Evolutionary conservation across 2,888 invertebrate species (phyloP), one percentile per base, ranked within the genome.

Genomic region (Tenthredo livida): DNA sequence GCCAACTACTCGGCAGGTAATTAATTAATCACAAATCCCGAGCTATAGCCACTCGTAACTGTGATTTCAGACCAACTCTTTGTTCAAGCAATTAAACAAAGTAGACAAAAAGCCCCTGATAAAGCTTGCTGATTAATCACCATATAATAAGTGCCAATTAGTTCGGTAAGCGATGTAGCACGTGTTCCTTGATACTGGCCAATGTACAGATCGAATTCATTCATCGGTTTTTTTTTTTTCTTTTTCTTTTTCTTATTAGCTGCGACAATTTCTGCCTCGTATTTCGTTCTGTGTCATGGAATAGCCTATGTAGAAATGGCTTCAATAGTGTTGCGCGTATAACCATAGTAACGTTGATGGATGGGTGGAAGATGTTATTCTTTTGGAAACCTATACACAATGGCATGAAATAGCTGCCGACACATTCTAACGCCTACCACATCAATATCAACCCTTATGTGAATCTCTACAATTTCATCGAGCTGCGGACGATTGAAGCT

Each of bases 401-500:
- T 67, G 33, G 67, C 1, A 29, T 17, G 25, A 25, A 67, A 67
- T 67, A 33, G 4, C 43, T n/a, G n/a, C n/a, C 9, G 72, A 21
- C 12, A 37, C 2, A 21, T n/a, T 72, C 21, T 40, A 43, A 25
- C 6, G 67, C 40, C 12, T 15, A 33, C 43, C 5, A 72, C 72
- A 40, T 72, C 21, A n/a, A 72, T 72, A 72, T 40, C 72, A 43
- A 21, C 43, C 72, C 72, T 40, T 40, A 43, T 21, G 72, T 40
- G 72, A 43, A 72, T 72, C 72, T 72, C 72, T 72, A 72, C 37
- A 72, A 72, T 72, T 67, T 67, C 67, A 33, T 67, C 67, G 67
- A 17, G 33, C 17, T 67, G 7, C 17, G 17, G 67, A 73, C 43
- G 43, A 73, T 25, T 21, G 72, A 73, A 43, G 43, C 40, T 43